These are phyloP conservation scores for Ditula angustiorana DNA, from an alignment of 2,888 invertebrate genomes.

Conservation along the genomic window DNA sequence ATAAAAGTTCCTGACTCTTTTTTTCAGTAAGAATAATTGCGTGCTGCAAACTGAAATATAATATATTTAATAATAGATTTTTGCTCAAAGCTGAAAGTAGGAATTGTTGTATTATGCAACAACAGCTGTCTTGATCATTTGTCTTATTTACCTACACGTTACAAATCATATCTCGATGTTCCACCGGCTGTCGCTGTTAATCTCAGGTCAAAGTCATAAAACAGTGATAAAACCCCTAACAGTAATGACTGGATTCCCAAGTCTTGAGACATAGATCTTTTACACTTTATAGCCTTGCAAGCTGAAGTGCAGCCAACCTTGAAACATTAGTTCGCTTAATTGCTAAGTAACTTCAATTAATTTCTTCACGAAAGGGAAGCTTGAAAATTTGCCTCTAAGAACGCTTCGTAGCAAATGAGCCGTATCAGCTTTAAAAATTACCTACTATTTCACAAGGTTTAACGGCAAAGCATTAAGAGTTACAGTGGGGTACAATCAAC, in stretches of 20 bases:
- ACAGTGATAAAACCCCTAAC: slow-evolving; percentile 6
- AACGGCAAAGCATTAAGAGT: not conserved
- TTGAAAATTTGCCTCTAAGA: not conserved
- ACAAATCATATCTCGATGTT: not conserved
- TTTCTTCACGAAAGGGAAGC: not conserved
- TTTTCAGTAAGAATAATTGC: no score
- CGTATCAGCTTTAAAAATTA: not conserved
- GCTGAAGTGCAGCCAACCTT: slow-evolving; percentile 22
- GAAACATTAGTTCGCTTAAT: slow-evolving; percentile 23
- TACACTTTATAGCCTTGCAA: slow-evolving; percentile 18
- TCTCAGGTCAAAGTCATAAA: slow-evolving; percentile 24
- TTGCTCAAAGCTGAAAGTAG: no score
- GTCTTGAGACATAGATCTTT: slow-evolving; percentile 15
- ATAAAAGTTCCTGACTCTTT: no score
- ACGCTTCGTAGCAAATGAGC: slow-evolving; percentile 1
- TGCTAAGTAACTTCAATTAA: slow-evolving; percentile 19
- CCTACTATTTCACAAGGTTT: not conserved
- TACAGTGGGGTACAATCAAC: no score
- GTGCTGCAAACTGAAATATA: no score
- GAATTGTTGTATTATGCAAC: no score
- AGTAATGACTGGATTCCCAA: slow-evolving; percentile 15
- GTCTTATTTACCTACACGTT: not conserved
- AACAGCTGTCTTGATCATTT: not conserved
- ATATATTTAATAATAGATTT: no score
- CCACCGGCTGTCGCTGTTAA: slow-evolving; percentile 10